Percentiles rank a stretch among this genome's conserved stretches.
These are phyloP conservation scores for Mycalesis mineus DNA, from an alignment of 2,888 invertebrate genomes.

Conservation along the genomic window DNA sequence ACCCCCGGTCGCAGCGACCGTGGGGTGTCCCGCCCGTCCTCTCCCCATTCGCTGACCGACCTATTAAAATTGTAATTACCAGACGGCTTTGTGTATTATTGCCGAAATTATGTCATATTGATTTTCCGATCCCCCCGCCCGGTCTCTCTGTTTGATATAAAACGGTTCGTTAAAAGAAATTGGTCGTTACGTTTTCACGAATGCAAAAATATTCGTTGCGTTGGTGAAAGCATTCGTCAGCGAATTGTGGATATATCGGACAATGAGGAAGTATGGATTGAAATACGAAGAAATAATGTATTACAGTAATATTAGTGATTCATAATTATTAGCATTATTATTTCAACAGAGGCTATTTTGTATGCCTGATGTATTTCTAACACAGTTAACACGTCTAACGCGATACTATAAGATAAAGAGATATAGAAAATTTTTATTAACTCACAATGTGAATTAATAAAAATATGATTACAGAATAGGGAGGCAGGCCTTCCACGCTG, in stretches of 20 bases:
- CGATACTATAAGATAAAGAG: too few relatives aligned
- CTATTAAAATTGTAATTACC: constrained; percentile 73
- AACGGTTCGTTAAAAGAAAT: constrained; percentile 18
- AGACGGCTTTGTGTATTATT: constrained; percentile 61
- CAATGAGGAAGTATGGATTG: too few relatives aligned
- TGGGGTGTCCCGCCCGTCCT: constrained; percentile 28
- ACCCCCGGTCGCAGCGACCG: constrained; percentile 30
- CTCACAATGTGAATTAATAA: too few relatives aligned
- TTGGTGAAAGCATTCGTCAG: background rate
- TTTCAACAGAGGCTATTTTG: too few relatives aligned
- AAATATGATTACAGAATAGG: too few relatives aligned
- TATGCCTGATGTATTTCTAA: too few relatives aligned
- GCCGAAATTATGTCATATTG: constrained; percentile 59
- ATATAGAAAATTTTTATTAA: too few relatives aligned
- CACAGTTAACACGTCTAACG: too few relatives aligned
- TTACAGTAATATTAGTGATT: too few relatives aligned
- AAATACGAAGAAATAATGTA: too few relatives aligned
- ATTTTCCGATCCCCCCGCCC: constrained; percentile 36
- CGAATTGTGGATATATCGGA: background rate
- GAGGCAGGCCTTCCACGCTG: too few relatives aligned
- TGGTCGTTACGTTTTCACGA: constrained; percentile 6
- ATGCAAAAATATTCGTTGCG: background rate
- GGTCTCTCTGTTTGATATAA: constrained; percentile 19
- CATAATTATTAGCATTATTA: too few relatives aligned
- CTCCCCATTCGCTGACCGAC: constrained; percentile 55